These are phyloP conservation scores for Rotaria sp. DNA, from an alignment of 2,888 invertebrate genomes.

Conservation along the genomic window DNA sequence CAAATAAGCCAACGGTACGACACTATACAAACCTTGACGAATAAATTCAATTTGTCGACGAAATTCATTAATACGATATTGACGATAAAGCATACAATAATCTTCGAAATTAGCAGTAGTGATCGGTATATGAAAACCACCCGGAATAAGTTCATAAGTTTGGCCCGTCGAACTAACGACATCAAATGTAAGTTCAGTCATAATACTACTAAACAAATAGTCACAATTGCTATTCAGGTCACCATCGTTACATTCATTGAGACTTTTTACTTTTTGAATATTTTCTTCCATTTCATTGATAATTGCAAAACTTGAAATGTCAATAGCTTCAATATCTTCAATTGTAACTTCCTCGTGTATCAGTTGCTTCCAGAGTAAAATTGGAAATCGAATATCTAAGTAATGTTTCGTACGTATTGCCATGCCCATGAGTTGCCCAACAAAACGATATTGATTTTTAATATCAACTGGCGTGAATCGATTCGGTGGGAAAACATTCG, in stretches of 20 bases:
- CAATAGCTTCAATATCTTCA: slow-evolving; percentile 22
- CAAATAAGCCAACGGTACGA: neutral
- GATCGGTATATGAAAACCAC: neutral
- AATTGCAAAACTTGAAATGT: neutral
- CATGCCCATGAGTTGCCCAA: neutral
- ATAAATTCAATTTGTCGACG: neutral
- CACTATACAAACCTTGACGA: slow-evolving; percentile 13
- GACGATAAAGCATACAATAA: neutral
- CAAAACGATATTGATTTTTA: too few species aligned
- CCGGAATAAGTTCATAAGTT: neutral
- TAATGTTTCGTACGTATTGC: neutral
- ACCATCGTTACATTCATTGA: too few species aligned
- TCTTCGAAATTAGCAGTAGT: neutral
- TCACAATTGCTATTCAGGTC: too few species aligned
- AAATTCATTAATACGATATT: slow-evolving; percentile 13
- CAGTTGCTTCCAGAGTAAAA: neutral
- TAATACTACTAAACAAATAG: neutral
- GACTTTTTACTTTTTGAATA: too few species aligned
- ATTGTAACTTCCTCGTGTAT: neutral
- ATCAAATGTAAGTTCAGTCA: neutral
- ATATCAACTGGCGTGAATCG: neutral
- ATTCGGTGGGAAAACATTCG: neutral
- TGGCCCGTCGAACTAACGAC: neutral
- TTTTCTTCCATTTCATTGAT: neutral
- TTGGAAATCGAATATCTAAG: neutral